Evolutionary conservation across 92 coral and sea anemone species (phyloP).

Genomic region (Phenganax subtilis): DNA sequence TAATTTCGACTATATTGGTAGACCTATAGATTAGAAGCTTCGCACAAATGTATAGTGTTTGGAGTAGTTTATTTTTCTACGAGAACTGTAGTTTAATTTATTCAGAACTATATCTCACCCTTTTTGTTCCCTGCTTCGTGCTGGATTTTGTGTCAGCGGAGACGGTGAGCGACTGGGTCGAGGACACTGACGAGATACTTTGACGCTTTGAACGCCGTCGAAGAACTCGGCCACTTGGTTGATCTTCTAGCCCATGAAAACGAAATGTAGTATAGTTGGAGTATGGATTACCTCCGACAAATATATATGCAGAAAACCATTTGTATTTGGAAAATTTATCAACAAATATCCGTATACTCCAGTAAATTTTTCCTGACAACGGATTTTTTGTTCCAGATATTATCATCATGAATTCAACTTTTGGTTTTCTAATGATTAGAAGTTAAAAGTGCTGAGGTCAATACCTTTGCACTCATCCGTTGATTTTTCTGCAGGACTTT

Average conservation of each 20-base stretch:
- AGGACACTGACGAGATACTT: constrained; percentile 4
- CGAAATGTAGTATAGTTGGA: background rate
- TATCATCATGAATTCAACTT: no score
- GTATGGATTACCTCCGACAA: background rate
- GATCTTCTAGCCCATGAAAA: background rate
- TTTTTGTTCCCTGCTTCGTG: constrained; percentile 5
- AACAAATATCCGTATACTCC: background rate
- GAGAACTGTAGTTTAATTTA: background rate
- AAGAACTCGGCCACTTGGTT: constrained; percentile 37
- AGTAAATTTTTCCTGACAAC: background rate
- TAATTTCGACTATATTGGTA: no score
- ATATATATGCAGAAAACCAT: background rate
- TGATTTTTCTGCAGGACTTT: background rate
- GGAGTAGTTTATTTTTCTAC: no score
- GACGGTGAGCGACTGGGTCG: background rate
- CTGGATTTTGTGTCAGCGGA: constrained; percentile 9
- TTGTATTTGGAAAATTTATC: no score
- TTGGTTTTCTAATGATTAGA: background rate
- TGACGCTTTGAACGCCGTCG: constrained; percentile 40
- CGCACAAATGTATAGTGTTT: no score
- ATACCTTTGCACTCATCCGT: constrained; percentile 8
- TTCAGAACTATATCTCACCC: background rate
- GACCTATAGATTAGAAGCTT: no score
- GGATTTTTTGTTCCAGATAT: background rate
- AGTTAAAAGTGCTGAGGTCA: background rate